A percentile compares a stretch with the other conserved stretches of the same genome.
Conservation (phyloP, 1,140 invertebrate species). For the Aporrectodea caliginosa region DNA sequence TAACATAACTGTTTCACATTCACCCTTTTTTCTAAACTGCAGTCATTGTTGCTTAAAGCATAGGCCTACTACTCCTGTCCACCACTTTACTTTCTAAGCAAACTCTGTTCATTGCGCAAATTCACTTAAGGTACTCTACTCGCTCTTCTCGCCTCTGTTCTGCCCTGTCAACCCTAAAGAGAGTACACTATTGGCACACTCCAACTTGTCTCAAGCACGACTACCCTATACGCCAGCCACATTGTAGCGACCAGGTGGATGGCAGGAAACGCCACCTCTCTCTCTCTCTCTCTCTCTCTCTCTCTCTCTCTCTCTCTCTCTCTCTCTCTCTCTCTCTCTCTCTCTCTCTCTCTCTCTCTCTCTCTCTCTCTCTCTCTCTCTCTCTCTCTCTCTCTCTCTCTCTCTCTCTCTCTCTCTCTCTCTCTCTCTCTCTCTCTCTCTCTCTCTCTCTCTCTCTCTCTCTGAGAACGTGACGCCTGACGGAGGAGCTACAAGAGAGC, state of each 20-base stretch:
- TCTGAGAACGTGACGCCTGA: background rate
- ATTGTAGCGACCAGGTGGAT: no score
- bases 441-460: conserved; percentile 1
- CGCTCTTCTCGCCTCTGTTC: no score
- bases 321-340: background rate
- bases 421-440: background rate
- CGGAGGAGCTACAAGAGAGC: no score
- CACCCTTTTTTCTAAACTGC: no score
- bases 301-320: background rate
- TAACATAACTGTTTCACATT: no score
- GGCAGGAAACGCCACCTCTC: background rate
- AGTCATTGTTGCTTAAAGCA: no score
- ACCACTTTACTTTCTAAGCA: no score
- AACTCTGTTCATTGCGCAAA: no score
- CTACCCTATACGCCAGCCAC: no score
- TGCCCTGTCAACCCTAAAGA: background rate
- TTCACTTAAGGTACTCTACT: no score
- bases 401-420: background rate
- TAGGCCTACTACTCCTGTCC: no score
- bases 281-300: background rate
- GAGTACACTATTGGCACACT: background rate
- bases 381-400: background rate
- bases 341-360: background rate
- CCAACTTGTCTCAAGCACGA: background rate
- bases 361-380: background rate